A percentile compares a stretch with the other conserved stretches of the same genome.
These are phyloP conservation scores for Oceanites oceanicus DNA, from an alignment of 2,113 vertebrate genomes.

Conservation along the genomic window DNA sequence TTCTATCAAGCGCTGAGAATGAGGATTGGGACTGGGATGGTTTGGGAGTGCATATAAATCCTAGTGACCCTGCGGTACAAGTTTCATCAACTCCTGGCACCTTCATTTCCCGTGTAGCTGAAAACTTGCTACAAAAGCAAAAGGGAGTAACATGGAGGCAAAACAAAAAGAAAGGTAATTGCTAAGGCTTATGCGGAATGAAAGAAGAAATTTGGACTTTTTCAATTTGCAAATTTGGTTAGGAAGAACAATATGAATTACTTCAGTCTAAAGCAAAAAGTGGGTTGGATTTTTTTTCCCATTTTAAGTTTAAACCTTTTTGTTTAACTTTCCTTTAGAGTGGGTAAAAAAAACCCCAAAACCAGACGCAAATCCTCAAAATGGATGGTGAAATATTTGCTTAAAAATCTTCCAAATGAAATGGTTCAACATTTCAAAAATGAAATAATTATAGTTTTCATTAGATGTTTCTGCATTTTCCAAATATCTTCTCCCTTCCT, in stretches of 20 bases:
- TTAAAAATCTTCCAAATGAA: neutral
- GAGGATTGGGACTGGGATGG: neutral
- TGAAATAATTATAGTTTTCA: neutral
- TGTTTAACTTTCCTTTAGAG: neutral
- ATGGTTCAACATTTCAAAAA: neutral
- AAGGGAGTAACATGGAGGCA: accelerated
- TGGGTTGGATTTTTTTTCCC: neutral
- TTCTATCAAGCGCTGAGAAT: neutral
- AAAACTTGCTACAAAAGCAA: neutral
- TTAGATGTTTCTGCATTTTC: neutral
- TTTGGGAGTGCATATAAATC: neutral
- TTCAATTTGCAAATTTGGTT: neutral
- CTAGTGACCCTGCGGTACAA: neutral
- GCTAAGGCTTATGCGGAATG: neutral
- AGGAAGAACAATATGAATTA: neutral
- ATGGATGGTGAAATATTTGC: neutral
- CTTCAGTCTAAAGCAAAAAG: neutral
- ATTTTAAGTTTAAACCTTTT: neutral
- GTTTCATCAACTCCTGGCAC: neutral
- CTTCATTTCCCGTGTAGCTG: neutral
- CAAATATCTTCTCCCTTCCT: neutral
- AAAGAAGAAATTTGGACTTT: neutral
- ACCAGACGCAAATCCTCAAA: neutral
- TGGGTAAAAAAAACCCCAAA: neutral
- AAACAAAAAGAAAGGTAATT: neutral